Percentiles rank a stretch among this genome's conserved stretches.
phyloP scores from a whole-genome alignment of 2,888 invertebrate genomes.

The Liposcelis brunnea region DNA sequence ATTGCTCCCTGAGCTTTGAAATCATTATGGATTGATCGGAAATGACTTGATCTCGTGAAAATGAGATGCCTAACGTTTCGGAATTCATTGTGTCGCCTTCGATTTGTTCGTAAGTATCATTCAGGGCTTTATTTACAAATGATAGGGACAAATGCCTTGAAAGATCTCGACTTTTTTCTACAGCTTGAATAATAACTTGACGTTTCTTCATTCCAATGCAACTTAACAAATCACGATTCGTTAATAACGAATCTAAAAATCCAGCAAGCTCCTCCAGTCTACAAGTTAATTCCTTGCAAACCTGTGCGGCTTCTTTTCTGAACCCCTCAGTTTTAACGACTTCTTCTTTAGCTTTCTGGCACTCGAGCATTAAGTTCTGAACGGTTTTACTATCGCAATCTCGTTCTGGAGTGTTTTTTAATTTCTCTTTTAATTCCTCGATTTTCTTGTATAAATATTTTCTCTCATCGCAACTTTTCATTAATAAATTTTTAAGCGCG shows the following conservation, averaged over 20 bases:
- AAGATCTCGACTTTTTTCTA: conserved; percentile 33
- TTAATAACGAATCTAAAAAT: conserved; percentile 43
- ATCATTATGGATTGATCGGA: conserved; percentile 1
- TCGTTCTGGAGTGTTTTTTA: conserved; percentile 19
- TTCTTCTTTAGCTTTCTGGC: conserved; percentile 16
- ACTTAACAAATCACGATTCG: conserved; percentile 8
- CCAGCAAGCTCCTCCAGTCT: conserved; percentile 46
- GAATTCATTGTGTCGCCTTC: background rate
- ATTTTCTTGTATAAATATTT: conserved; percentile 20
- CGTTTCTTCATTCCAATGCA: conserved; percentile 31
- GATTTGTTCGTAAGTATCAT: conserved; percentile 1
- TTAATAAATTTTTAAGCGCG: no score
- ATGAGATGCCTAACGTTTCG: no score
- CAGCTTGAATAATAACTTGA: conserved; percentile 33
- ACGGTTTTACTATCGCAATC: conserved; percentile 17
- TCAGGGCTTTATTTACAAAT: conserved; percentile 10
- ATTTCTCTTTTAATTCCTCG: conserved; percentile 17
- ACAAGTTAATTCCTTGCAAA: conserved; percentile 34
- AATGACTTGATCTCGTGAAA: conserved; percentile 8
- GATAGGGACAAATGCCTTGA: conserved; percentile 7
- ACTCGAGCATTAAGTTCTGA: conserved; percentile 23
- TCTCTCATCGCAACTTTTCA: conserved; percentile 21
- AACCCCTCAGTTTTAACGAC: conserved; percentile 17
- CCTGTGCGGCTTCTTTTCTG: conserved; percentile 26
- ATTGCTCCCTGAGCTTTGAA: background rate